A percentile compares a stretch with the other conserved stretches of the same genome.
Evolutionary conservation across 2,888 invertebrate genomes (phyloP).

Genomic region (Arge pagana): DNA sequence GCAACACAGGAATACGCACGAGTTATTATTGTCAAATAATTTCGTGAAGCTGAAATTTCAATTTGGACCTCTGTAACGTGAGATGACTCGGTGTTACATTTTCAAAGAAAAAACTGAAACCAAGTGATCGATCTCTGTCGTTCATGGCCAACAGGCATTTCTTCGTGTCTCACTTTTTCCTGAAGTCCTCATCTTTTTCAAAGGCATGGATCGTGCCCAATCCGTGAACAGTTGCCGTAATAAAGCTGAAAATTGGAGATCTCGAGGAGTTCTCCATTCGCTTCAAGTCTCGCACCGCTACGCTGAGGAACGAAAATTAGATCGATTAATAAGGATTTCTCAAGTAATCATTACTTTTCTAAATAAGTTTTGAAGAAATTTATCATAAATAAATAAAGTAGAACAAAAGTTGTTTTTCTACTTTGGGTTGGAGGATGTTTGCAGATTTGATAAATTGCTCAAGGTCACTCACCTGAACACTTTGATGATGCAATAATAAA

Average conservation of each 20-base stretch:
- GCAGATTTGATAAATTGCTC: too few species aligned
- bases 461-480: slow-evolving; percentile 57
- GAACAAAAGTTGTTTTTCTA: too few species aligned
- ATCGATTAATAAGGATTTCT: too few species aligned
- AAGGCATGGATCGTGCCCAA: slow-evolving; percentile 67
- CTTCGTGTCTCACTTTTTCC: slow-evolving; percentile 50
- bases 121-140: too few species aligned
- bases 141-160: too few species aligned
- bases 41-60: slow-evolving; percentile 56
- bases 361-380: neutral
- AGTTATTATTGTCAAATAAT: slow-evolving; percentile 60
- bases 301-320: slow-evolving; percentile 50
- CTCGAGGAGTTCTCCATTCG: slow-evolving; percentile 63
- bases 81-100: too few species aligned
- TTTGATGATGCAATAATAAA: slow-evolving; percentile 56
- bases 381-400: too few species aligned
- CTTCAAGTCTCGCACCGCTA: slow-evolving; percentile 61
- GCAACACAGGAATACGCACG: slow-evolving; percentile 59
- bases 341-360: too few species aligned
- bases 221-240: slow-evolving; percentile 65
- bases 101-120: too few species aligned
- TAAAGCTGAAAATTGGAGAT: slow-evolving; percentile 65
- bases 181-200: slow-evolving; percentile 61
- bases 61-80: too few species aligned
- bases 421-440: too few species aligned